phyloP scores from a whole-genome alignment of 2,113 vertebrate species.

The Bos taurus region DNA sequence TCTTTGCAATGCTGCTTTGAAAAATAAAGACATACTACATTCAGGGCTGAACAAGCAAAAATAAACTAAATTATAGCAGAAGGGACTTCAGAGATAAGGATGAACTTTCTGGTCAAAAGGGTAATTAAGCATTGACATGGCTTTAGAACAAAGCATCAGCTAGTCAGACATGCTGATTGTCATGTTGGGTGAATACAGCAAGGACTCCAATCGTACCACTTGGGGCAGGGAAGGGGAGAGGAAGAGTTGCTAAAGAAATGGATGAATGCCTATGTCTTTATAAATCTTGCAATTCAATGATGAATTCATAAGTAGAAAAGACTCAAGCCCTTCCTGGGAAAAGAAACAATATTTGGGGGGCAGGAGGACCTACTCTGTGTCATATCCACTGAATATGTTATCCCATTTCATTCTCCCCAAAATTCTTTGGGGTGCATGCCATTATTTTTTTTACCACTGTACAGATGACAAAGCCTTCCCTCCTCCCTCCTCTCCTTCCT shows the following conservation, averaged over 20 bases:
- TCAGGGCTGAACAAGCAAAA: background rate
- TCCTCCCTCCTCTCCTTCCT: background rate
- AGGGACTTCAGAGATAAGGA: background rate
- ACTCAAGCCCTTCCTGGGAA: background rate
- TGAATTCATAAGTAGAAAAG: background rate
- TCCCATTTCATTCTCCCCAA: background rate
- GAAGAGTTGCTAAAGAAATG: background rate
- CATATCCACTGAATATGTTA: background rate
- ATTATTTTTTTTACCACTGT: too few relatives aligned
- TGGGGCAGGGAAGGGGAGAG: background rate
- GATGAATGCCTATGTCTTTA: background rate
- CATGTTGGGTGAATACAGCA: background rate
- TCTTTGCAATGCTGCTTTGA: background rate
- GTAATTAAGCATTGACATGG: background rate
- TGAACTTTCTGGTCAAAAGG: background rate
- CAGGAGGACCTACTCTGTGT: too few relatives aligned
- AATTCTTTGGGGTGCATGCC: background rate
- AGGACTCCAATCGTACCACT: background rate
- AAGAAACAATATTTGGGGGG: background rate
- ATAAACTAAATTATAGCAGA: background rate
- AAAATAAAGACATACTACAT: background rate
- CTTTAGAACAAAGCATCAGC: background rate
- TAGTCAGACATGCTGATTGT: background rate
- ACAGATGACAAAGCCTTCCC: background rate
- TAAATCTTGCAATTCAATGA: background rate